Percentiles rank a stretch among this genome's conserved stretches.
These are phyloP conservation scores for Stenichneumon culpator DNA, from an alignment of 2,888 invertebrate genomes.

Conservation along the genomic window DNA sequence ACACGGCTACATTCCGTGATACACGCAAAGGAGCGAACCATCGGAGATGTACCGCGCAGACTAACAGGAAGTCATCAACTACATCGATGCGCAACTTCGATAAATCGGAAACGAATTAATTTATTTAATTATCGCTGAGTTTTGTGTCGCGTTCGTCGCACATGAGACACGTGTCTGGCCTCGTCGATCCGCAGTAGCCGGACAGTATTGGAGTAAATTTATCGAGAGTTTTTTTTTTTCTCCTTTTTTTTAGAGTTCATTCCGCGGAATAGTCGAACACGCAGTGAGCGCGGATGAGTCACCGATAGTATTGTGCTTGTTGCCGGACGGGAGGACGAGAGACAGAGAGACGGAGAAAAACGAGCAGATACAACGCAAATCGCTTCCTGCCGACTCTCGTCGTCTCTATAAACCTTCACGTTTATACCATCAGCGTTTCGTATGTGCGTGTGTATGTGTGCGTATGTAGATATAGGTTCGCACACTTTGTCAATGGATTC, in stretches of 20 bases:
- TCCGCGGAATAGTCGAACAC: constrained; percentile 76
- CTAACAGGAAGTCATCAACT: constrained; percentile 51
- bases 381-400: constrained; percentile 80
- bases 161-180: background rate
- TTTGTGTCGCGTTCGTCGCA: background rate
- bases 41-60: constrained; percentile 1
- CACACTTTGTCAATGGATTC: constrained; percentile 37
- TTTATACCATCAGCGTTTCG: constrained; percentile 26
- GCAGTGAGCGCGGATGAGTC: constrained; percentile 76
- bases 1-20: background rate
- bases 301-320: constrained; percentile 79
- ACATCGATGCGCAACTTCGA: constrained; percentile 34
- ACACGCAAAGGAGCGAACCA: background rate
- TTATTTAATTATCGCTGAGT: background rate
- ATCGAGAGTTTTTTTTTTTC: background rate
- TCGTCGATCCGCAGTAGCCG: background rate
- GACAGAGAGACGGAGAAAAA: constrained; percentile 25
- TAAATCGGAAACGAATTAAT: background rate
- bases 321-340: constrained; percentile 75
- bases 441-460: constrained; percentile 64
- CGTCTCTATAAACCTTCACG: constrained; percentile 75
- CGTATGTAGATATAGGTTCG: constrained; percentile 55
- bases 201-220: background rate
- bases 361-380: constrained; percentile 80
- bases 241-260: constrained; percentile 69